These are phyloP conservation scores for Saturnia pavonia DNA, from an alignment of 2,888 invertebrate species.

Conservation along the genomic window DNA sequence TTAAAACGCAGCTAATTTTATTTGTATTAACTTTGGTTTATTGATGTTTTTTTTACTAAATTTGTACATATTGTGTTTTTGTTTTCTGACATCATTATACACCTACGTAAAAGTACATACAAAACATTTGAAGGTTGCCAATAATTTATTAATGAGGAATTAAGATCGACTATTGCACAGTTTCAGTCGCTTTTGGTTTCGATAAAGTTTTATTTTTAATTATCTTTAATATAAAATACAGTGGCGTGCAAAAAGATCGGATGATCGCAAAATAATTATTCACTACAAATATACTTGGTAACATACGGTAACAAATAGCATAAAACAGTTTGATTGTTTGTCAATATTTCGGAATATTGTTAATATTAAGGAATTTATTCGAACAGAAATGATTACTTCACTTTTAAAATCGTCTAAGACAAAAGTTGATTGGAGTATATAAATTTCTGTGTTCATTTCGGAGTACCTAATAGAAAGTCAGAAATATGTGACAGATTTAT, in stretches of 20 bases:
- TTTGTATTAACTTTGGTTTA: slow-evolving; percentile 22
- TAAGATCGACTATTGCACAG: neutral
- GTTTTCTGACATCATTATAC: slow-evolving; percentile 3
- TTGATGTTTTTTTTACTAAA: slow-evolving; percentile 10
- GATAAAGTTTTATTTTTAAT: slow-evolving; percentile 26
- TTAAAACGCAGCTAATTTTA: slow-evolving; percentile 25
- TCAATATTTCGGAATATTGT: neutral
- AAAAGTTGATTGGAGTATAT: too few relatives aligned
- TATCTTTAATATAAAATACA: slow-evolving; percentile 25
- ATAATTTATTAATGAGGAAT: neutral
- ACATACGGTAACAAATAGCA: too few relatives aligned
- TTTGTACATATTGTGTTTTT: slow-evolving; percentile 13
- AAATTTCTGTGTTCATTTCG: too few relatives aligned
- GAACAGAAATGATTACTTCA: too few relatives aligned
- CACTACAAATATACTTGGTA: too few relatives aligned
- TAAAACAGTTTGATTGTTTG: neutral
- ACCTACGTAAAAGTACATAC: neutral
- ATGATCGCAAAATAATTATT: neutral
- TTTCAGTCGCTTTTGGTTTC: slow-evolving; percentile 7
- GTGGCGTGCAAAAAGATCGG: slow-evolving; percentile 20
- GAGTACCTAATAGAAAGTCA: too few relatives aligned
- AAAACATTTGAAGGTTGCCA: neutral
- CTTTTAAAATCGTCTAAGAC: too few relatives aligned
- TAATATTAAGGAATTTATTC: neutral
- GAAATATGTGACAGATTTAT: too few relatives aligned